Conservation (phyloP, 2,113 vertebrate species). For the Percopsis transmontana region DNA sequence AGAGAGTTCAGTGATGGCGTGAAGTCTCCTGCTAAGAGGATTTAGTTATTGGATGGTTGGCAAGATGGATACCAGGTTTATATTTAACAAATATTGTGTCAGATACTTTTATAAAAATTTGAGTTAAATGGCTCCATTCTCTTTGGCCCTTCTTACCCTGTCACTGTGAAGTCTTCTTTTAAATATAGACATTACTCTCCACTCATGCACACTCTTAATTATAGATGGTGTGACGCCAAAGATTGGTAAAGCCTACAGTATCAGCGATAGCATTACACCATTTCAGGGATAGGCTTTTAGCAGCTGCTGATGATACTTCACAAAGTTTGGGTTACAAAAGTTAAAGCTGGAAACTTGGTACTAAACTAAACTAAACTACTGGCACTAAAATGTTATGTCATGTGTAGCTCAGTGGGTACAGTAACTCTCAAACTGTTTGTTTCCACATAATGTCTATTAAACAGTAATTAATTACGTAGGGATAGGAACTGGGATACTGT, state of each 20-base stretch:
- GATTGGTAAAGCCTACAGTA: constrained; percentile 41
- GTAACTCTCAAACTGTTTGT: no score
- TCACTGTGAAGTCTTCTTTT: constrained; percentile 19
- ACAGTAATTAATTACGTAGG: no score
- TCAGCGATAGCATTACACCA: constrained; percentile 22
- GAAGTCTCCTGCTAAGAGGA: constrained; percentile 27
- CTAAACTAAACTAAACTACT: no score
- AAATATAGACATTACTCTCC: constrained; percentile 37
- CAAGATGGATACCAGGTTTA: constrained; percentile 37
- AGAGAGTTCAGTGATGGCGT: constrained; percentile 24
- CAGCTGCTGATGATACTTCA: background rate
- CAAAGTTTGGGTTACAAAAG: background rate
- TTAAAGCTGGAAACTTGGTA: no score
- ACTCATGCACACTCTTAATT: constrained; percentile 16
- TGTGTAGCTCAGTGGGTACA: no score
- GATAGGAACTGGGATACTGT: no score
- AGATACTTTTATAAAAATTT: constrained; percentile 49
- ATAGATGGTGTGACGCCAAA: constrained; percentile 8
- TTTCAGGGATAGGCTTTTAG: no score
- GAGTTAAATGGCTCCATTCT: constrained; percentile 35
- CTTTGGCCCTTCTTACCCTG: constrained; percentile 15
- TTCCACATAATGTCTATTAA: no score
- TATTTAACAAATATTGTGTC: constrained; percentile 56
- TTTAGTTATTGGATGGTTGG: constrained; percentile 22
- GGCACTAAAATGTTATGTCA: no score